Conservation (phyloP, 92 coral and sea anemone species). For the Blastomussa wellsi region DNA sequence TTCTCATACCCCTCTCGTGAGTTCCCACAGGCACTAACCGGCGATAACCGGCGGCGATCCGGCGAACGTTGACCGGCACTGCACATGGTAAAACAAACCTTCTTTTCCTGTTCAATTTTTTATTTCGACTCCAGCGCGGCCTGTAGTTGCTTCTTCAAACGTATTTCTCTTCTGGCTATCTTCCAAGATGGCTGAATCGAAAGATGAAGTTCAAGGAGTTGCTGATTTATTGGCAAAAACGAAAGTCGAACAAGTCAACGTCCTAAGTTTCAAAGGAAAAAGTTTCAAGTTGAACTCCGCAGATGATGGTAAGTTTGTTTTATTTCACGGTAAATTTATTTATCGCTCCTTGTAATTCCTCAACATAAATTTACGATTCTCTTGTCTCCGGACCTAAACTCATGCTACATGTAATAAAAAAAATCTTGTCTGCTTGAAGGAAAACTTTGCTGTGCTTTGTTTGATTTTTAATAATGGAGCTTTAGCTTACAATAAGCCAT, state of each 20-base stretch:
- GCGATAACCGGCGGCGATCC: neutral
- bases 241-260: slow-evolving; percentile 83
- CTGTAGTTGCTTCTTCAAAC: neutral
- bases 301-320: slow-evolving; percentile 76
- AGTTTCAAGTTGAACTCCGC: slow-evolving; percentile 83
- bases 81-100: slow-evolving; percentile 21
- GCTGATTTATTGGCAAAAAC: slow-evolving; percentile 79
- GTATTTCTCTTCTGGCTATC: neutral
- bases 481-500: too few relatives aligned
- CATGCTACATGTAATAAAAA: too few relatives aligned
- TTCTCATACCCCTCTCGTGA: slow-evolving; percentile 18
- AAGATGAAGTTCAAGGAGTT: slow-evolving; percentile 77
- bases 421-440: too few relatives aligned
- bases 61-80: neutral
- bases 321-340: neutral
- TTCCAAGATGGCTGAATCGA: slow-evolving; percentile 45
- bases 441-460: too few relatives aligned
- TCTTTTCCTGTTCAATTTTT: too few relatives aligned
- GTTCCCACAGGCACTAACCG: neutral
- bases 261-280: slow-evolving; percentile 86
- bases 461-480: too few relatives aligned
- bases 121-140: neutral
- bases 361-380: too few relatives aligned
- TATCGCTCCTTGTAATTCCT: neutral
- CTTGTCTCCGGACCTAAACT: neutral